phyloP scores from a whole-genome alignment of 2,888 invertebrate genomes.

The Heliconius ismenius region DNA sequence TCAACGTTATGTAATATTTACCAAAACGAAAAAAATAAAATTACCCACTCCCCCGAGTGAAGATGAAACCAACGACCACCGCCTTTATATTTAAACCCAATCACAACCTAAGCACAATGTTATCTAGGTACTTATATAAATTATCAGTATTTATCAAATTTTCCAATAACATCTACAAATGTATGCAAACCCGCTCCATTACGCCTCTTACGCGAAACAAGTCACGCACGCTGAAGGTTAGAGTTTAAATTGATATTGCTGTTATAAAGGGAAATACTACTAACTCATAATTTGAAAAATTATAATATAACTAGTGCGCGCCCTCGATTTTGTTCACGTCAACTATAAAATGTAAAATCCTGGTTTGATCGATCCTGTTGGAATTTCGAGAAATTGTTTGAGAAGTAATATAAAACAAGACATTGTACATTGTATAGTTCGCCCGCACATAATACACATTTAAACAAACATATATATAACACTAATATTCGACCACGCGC shows the following conservation, averaged over 20 bases:
- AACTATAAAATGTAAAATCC: too few relatives aligned
- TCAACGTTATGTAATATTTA: too few relatives aligned
- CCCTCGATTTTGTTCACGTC: too few relatives aligned
- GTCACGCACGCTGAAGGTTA: constrained; percentile 1
- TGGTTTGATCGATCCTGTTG: too few relatives aligned
- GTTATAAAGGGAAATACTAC: background rate
- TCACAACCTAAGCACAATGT: background rate
- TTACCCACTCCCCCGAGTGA: background rate
- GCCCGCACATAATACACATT: too few relatives aligned
- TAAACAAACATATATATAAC: background rate
- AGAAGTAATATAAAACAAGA: background rate
- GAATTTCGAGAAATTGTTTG: too few relatives aligned
- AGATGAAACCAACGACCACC: background rate
- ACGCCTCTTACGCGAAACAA: background rate
- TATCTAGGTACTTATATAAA: background rate
- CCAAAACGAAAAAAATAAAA: background rate
- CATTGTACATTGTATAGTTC: background rate
- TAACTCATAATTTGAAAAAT: background rate
- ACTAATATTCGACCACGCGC: constrained; percentile 1
- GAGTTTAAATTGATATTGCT: background rate
- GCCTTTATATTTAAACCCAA: background rate
- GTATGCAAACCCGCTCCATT: background rate
- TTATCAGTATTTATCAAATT: background rate
- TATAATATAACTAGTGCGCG: background rate
- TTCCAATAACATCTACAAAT: background rate